phyloP scores from a whole-genome alignment of 2,797 vertebrate genomes.

The Poecilia velifera region DNA sequence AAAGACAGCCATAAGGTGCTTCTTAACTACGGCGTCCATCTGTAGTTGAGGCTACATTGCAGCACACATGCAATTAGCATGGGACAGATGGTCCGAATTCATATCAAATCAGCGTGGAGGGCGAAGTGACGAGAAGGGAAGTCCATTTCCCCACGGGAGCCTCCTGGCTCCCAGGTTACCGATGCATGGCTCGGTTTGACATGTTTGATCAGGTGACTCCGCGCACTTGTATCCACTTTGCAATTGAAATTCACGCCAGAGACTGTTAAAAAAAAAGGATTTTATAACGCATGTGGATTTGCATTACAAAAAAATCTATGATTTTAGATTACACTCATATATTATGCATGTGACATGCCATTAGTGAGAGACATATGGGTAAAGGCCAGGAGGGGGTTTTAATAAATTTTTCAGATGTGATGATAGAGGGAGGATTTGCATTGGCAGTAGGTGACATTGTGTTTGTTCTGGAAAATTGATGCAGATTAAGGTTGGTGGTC shows the following conservation, averaged over 20 bases:
- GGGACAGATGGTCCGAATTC: conserved; percentile 74
- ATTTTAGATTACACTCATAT: conserved; percentile 63
- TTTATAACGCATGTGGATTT: conserved; percentile 57
- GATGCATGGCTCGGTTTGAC: conserved; percentile 57
- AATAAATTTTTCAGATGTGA: conserved; percentile 71
- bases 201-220: conserved; percentile 70
- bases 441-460: conserved; percentile 60
- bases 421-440: conserved; percentile 64
- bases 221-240: conserved; percentile 51
- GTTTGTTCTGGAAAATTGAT: conserved; percentile 73
- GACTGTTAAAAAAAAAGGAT: conserved; percentile 55
- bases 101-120: conserved; percentile 63
- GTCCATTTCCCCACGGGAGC: conserved; percentile 47
- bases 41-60: conserved; percentile 42
- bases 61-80: conserved; percentile 69
- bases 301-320: conserved; percentile 46
- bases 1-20: conserved; percentile 21
- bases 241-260: conserved; percentile 62
- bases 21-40: conserved; percentile 26
- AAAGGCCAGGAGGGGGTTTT: conserved; percentile 34
- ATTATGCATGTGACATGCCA: conserved; percentile 69
- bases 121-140: conserved; percentile 60
- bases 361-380: conserved; percentile 60
- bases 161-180: conserved; percentile 37
- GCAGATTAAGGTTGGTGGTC: conserved; percentile 62